Evolutionary conservation across 2,113 vertebrate genomes (phyloP).

Genomic region (Epinephelus fuscoguttatus): DNA sequence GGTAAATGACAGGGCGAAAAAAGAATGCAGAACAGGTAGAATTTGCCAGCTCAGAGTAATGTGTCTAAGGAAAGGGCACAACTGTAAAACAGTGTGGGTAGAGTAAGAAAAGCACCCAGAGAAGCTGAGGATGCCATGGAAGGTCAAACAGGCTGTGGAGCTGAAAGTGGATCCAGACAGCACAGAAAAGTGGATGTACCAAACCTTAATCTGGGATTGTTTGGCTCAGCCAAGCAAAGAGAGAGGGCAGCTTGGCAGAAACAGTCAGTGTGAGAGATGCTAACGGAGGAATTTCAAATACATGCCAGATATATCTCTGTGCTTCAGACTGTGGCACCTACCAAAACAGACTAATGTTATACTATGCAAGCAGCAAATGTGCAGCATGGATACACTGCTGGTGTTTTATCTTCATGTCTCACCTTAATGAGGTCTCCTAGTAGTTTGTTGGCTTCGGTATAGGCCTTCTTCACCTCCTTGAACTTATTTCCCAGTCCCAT

Average conservation of each 20-base stretch:
- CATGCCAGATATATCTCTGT: neutral
- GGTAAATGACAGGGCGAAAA: neutral
- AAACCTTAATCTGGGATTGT: constrained; percentile 51
- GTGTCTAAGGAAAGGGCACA: constrained; percentile 11
- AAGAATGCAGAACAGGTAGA: neutral
- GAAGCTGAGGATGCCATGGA: neutral
- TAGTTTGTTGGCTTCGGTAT: constrained; percentile 93
- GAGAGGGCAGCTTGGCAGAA: constrained; percentile 10
- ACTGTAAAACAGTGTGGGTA: neutral
- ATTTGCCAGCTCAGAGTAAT: neutral
- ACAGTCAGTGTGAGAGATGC: neutral
- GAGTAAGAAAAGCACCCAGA: neutral
- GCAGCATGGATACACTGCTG: neutral
- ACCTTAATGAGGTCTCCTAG: constrained; percentile 98
- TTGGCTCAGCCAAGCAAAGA: constrained; percentile 42
- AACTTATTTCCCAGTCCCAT: constrained; percentile 98
- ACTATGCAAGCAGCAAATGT: neutral
- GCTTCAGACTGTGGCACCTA: neutral
- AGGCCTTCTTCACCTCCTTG: constrained; percentile 97
- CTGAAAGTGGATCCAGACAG: constrained; percentile 38
- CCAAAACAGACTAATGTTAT: neutral
- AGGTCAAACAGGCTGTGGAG: constrained; percentile 22
- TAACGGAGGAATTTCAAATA: constrained; percentile 5
- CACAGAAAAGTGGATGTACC: constrained; percentile 26
- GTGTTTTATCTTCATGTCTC: constrained; percentile 45